Conservation (phyloP, 1,140 invertebrate species). For the Aphis craccivora region DNA sequence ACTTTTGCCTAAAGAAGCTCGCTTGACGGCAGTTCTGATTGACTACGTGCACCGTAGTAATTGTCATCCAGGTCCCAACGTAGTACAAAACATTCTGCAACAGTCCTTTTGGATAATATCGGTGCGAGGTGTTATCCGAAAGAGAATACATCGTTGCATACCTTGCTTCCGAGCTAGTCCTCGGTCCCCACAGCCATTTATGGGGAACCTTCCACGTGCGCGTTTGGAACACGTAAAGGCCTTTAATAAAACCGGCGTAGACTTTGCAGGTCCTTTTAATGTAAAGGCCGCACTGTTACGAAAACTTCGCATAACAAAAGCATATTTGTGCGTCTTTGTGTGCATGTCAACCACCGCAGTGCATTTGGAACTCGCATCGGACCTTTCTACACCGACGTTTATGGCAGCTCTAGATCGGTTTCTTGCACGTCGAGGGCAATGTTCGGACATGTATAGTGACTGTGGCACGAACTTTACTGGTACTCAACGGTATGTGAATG, state of each 20-base stretch:
- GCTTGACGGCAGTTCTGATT: background rate
- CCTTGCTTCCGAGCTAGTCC: no score
- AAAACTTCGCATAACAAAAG: conserved; percentile 61
- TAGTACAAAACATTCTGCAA: background rate
- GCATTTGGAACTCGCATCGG: conserved; percentile 64
- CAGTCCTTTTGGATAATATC: background rate
- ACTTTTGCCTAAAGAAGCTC: background rate
- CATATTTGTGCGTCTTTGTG: conserved; percentile 65
- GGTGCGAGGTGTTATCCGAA: no score
- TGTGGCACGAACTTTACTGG: conserved; percentile 39
- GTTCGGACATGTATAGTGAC: background rate
- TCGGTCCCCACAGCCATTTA: no score
- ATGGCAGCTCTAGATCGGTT: no score
- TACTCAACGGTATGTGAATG: background rate
- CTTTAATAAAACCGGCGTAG: no score
- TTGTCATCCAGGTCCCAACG: background rate
- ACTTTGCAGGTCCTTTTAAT: conserved; percentile 64
- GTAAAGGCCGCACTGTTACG: background rate
- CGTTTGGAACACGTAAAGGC: no score
- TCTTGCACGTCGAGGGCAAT: conserved; percentile 51
- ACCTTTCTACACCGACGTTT: conserved; percentile 60
- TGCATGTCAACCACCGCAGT: conserved; percentile 64
- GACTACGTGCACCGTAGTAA: background rate
- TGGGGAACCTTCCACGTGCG: no score
- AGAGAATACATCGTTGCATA: no score